Evolutionary conservation across 1,140 invertebrate genomes (phyloP), one percentile per base, ranked within the genome.

Genomic region (Ylistrum balloti): DNA sequence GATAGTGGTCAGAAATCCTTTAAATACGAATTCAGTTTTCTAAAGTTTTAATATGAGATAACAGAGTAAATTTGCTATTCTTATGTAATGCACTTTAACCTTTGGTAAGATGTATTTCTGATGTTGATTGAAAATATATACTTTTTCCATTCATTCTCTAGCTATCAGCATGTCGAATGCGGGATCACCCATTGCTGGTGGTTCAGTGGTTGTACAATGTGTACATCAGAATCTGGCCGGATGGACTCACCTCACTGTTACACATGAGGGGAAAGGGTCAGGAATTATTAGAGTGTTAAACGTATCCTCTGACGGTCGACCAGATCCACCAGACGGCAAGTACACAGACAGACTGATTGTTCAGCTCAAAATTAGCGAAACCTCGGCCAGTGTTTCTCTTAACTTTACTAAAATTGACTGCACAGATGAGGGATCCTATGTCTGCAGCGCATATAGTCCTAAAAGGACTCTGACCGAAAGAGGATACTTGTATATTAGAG

Each of bases 131-230:
- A n/a, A n/a, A n/a, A n/a, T n/a, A n/a, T n/a, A n/a, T n/a, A n/a
- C n/a, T n/a, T n/a, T n/a, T n/a, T n/a, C n/a, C n/a, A n/a, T n/a
- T n/a, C n/a, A n/a, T 48, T 20, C 45, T 74, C 28, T n/a, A 74
- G 56, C 56, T 74, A 74, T 74, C n/a, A 74, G 56, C 22, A 74
- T 74, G 56, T 74, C 56, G 22, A 74, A 74, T n/a, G 56, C n/a
- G 22, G 56, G 56, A 5, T 74, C 56, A n/a, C 56, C 56, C n/a
- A n/a, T 74, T 28, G 22, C 56, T 74, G 56, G 56, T 0, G 56
- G 56, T 28, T 74, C 56, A 1, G 56, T 74, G 22, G 56, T 74
- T n/a, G 56, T 74, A 22, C 56, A 28, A 11, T 74, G 56, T 28
- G n/a, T 74, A 28, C 56, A 74, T 17, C 15, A 74, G 0, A 74